Percentiles rank a stretch among this genome's conserved stretches.
phyloP scores from a whole-genome alignment of 2,113 vertebrate species.

The Lagopus muta region DNA sequence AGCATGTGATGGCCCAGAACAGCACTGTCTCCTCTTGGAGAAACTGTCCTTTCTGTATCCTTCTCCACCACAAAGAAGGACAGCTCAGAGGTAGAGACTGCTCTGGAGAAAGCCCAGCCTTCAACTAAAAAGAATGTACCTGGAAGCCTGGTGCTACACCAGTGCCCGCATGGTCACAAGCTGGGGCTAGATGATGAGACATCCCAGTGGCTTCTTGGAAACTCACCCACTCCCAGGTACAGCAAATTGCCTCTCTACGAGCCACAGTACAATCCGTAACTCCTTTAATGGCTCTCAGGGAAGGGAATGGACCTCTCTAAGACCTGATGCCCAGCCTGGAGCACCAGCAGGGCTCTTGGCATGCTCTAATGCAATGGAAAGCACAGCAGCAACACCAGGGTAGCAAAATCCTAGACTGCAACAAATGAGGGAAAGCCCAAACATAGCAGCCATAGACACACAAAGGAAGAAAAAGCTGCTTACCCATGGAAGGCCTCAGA shows the following conservation, averaged over 20 bases:
- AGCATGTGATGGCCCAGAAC: background rate
- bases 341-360: background rate
- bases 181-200: background rate
- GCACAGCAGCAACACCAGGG: too few species aligned
- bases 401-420: too few species aligned
- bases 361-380: too few species aligned
- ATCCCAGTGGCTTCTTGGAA: background rate
- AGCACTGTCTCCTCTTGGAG: background rate
- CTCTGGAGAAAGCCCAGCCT: background rate
- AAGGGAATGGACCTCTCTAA: background rate
- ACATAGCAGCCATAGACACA: too few species aligned
- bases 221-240: background rate
- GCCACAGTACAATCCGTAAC: accelerated
- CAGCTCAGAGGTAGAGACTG: background rate
- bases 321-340: background rate
- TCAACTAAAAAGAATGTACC: background rate
- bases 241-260: accelerated
- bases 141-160: background rate
- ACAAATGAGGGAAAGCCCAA: too few species aligned
- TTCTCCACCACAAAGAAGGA: background rate
- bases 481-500: too few species aligned
- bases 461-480: too few species aligned
- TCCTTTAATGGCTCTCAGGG: background rate
- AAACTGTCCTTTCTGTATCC: background rate
- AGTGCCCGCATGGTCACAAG: accelerated